These are phyloP conservation scores for Nothoprocta perdicaria DNA, from an alignment of 2,113 vertebrate genomes.

Conservation along the genomic window DNA sequence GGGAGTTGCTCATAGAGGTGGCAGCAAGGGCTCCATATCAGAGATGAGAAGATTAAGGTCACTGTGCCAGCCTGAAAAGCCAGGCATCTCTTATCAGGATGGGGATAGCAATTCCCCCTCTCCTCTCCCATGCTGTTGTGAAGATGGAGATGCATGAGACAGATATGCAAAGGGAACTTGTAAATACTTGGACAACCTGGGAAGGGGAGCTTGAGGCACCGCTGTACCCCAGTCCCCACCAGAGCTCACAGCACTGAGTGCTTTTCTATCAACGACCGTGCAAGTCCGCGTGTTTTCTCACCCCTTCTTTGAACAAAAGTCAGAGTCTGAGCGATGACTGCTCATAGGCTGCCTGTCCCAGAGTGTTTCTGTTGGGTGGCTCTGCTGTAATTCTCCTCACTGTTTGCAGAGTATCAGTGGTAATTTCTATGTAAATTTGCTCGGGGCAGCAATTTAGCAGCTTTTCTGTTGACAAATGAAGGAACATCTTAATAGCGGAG, in stretches of 20 bases:
- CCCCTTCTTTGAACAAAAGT: neutral
- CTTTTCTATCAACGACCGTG: neutral
- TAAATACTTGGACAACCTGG: neutral
- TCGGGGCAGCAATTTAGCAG: conserved; percentile 71
- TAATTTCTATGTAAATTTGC: conserved; percentile 79
- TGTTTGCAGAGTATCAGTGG: conserved; percentile 65
- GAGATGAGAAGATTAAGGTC: neutral
- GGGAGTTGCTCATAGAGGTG: neutral
- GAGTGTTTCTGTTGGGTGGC: neutral
- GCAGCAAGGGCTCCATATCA: neutral
- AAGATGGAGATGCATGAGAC: neutral
- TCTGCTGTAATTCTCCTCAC: conserved; percentile 56
- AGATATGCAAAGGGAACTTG: neutral
- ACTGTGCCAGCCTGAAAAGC: neutral
- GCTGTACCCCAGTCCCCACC: neutral
- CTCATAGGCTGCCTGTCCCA: neutral
- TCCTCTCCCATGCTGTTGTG: neutral
- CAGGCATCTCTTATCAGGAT: neutral
- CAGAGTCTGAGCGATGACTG: neutral
- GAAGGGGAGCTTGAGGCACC: neutral
- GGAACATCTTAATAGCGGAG: conserved; percentile 62
- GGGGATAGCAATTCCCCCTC: neutral
- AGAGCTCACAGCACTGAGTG: neutral
- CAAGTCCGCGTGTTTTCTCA: neutral
- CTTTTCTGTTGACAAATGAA: conserved; percentile 75